Evolutionary conservation across 1,140 invertebrate genomes (phyloP), one percentile per base, ranked within the genome.

Genomic region (Holotrichia oblita): DNA sequence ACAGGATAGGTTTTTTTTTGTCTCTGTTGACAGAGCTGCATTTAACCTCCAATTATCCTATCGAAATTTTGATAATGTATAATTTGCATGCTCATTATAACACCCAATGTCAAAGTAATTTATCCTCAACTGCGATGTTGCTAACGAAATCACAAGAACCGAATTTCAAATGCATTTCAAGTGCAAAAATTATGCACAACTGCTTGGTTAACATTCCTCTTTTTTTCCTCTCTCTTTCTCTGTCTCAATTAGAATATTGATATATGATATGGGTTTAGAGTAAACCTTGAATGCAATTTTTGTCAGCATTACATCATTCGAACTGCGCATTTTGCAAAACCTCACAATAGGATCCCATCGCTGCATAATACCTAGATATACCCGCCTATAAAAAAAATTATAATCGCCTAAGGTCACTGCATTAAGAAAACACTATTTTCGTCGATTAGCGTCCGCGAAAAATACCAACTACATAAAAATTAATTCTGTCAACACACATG

Each of bases 401-500:
- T 64, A 64, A 64, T 48, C 44, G 8, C n/a, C 14, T 64, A 64
- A 64, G 61, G 61, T 64, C 61, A 64, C 61, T 64, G 61, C 61
- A 64, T 64, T 64, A 64, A 64, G 22, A 64, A 64, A 64, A 64
- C 10, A 64, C 61, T 64, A 64, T 27, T 22, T 27, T 27, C 20
- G 20, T 27, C 24, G 61, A 64, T 64, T 64, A 64, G 61, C 61
- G 61, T 8, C 24, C 61, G 61, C 44, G 44, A 48, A 48, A 48
- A 48, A 48, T n/a, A n/a, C 44, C 44, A 48, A n/a, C 61, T 64
- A 64, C 20, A 7, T 22, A 20, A 64, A 64, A 64, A 64, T 64
- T 64, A 64, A 64, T 64, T 64, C 61, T 64, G 61, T 64, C 61
- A 64, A 64, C 61, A 64, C 24, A 64, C 61, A 64, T 64, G 24